Percentiles rank a stretch among this genome's conserved stretches.
phyloP scores from a whole-genome alignment of 2,113 vertebrate genomes.

The mouse (Mus musculus) region DNA sequence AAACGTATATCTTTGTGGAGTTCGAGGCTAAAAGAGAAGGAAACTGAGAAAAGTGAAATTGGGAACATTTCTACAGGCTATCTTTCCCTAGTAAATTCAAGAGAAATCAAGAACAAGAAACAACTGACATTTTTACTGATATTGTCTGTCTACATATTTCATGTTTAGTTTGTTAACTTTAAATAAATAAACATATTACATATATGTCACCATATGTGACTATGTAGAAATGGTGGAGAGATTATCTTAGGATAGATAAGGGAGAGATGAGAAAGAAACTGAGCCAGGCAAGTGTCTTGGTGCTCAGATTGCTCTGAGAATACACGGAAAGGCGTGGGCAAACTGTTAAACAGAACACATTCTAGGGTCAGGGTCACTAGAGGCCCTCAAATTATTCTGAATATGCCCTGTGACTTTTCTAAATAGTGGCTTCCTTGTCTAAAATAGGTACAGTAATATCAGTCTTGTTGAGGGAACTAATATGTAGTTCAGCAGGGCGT shows the following conservation, averaged over 20 bases:
- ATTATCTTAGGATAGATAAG: neutral
- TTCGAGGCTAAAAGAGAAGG: constrained; percentile 15
- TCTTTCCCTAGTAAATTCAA: constrained; percentile 24
- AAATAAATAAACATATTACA: neutral
- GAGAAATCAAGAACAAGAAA: constrained; percentile 12
- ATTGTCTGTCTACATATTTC: neutral
- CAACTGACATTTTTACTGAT: neutral
- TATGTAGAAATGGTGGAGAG: neutral
- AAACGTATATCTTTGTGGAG: constrained; percentile 14
- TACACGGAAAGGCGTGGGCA: neutral
- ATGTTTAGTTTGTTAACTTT: constrained; percentile 43
- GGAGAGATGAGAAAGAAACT: neutral
- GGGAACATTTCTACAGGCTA: neutral
- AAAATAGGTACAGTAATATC: neutral
- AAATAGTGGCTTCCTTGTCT: neutral
- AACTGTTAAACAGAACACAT: fast-evolving
- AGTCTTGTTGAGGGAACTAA: neutral
- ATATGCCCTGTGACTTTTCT: neutral
- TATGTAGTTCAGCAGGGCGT: neutral
- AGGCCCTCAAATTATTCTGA: neutral
- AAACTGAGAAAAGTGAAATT: constrained; percentile 6
- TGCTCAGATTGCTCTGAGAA: neutral
- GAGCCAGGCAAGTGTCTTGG: neutral
- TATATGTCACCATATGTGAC: neutral
- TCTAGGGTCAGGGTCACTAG: neutral